A percentile compares a stretch with the other conserved stretches of the same genome.
These are phyloP conservation scores for Neomorphus geoffroyi DNA, from an alignment of 2,797 vertebrate genomes.

Conservation along the genomic window DNA sequence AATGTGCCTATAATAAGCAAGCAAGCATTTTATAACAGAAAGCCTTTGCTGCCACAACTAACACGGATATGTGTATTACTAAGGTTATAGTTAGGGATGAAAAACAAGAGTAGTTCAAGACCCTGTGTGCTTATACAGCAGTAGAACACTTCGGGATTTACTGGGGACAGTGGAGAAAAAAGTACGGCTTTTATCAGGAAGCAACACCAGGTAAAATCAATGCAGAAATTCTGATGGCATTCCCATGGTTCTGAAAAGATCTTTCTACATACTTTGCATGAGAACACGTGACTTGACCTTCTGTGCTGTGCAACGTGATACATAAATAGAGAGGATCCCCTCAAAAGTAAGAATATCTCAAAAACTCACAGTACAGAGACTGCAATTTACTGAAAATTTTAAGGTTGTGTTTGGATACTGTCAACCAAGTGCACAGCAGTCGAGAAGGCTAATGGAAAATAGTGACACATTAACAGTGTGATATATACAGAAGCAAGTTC, in stretches of 20 bases:
- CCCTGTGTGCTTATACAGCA: neutral
- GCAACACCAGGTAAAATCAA: neutral
- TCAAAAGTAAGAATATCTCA: neutral
- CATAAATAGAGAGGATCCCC: neutral
- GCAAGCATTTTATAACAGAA: neutral
- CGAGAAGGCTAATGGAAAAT: constrained; percentile 36
- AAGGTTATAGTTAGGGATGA: neutral
- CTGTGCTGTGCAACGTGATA: neutral
- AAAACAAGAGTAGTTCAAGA: neutral
- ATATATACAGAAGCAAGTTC: constrained; percentile 22
- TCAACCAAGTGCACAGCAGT: neutral
- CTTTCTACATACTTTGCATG: neutral
- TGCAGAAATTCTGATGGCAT: neutral
- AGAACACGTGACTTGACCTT: neutral
- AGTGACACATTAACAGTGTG: constrained; percentile 38
- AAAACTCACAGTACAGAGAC: neutral
- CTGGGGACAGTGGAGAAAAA: neutral
- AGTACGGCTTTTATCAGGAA: neutral
- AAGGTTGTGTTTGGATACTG: constrained; percentile 34
- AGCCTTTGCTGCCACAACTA: neutral
- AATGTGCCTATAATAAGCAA: neutral
- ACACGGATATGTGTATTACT: neutral
- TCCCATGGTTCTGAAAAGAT: rapidly evolving
- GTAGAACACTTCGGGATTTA: neutral
- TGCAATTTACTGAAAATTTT: neutral